Percentiles rank a stretch among this genome's conserved stretches.
Conservation (phyloP, 2,113 vertebrate genomes). For the Hydrochoerus hydrochaeris region DNA sequence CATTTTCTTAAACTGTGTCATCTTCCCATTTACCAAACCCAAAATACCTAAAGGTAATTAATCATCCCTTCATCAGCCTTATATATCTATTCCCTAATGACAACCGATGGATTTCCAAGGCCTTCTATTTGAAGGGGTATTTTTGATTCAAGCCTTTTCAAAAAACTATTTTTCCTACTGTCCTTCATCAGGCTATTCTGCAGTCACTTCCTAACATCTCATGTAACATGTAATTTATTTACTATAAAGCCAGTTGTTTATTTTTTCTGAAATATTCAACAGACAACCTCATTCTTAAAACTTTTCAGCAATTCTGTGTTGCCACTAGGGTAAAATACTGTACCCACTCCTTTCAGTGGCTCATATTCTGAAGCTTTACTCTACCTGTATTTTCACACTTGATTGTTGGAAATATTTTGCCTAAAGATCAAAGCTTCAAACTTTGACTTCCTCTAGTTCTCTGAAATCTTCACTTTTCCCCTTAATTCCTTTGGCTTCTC, state of each 20-base stretch:
- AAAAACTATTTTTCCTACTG: background rate
- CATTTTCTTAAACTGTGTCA: background rate
- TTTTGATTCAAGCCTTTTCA: background rate
- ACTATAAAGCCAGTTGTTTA: background rate
- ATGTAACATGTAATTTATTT: background rate
- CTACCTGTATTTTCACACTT: background rate
- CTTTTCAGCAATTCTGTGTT: background rate
- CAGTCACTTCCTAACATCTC: background rate
- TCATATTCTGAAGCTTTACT: background rate
- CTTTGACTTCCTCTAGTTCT: background rate
- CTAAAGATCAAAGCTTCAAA: background rate
- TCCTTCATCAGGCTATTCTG: background rate
- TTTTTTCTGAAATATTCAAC: conserved; percentile 22
- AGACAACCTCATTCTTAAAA: background rate
- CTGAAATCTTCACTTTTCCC: background rate
- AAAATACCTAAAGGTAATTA: background rate
- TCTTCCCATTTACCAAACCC: background rate
- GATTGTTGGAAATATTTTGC: background rate
- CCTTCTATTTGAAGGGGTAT: background rate
- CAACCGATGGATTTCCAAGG: background rate
- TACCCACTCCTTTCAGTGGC: fast-evolving
- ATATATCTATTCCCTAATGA: background rate
- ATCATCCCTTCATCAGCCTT: background rate
- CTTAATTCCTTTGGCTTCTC: background rate
- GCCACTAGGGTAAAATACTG: background rate